phyloP scores from a whole-genome alignment of 2,888 invertebrate species.

The Ypsolopha sequella region DNA sequence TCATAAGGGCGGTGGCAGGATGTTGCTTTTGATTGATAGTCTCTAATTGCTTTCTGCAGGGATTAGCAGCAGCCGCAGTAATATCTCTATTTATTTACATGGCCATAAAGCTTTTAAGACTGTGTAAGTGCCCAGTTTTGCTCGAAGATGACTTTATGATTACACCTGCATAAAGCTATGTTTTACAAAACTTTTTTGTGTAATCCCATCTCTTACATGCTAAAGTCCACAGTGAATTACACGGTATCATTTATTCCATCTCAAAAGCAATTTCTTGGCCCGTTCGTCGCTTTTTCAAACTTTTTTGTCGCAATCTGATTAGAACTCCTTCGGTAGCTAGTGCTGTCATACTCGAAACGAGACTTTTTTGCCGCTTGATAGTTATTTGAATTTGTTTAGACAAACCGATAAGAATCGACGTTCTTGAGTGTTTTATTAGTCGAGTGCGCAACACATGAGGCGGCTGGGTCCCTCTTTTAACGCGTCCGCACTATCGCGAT shows the following conservation, averaged over 20 bases:
- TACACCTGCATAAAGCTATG: neutral
- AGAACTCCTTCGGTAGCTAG: conserved; percentile 4
- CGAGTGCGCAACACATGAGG: neutral
- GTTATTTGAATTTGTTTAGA: conserved; percentile 47
- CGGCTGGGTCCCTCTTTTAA: neutral
- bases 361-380: conserved; percentile 6
- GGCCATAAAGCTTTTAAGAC: neutral
- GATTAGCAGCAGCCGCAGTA: neutral
- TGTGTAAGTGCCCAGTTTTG: neutral
- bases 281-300: conserved; percentile 2
- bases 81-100: conserved; percentile 1
- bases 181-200: neutral
- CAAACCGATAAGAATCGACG: conserved; percentile 32
- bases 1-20: conserved; percentile 2
- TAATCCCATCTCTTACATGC: neutral
- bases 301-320: conserved; percentile 6
- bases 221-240: neutral
- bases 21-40: conserved; percentile 7
- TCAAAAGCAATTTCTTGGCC: conserved; percentile 6
- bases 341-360: conserved; percentile 2
- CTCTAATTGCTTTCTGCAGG: conserved; percentile 8
- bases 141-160: neutral
- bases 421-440: conserved; percentile 4
- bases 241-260: conserved; percentile 2
- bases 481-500: conserved; percentile 3